phyloP scores from a whole-genome alignment of 2,797 vertebrate species.

The Arnoldichthys spilopterus region DNA sequence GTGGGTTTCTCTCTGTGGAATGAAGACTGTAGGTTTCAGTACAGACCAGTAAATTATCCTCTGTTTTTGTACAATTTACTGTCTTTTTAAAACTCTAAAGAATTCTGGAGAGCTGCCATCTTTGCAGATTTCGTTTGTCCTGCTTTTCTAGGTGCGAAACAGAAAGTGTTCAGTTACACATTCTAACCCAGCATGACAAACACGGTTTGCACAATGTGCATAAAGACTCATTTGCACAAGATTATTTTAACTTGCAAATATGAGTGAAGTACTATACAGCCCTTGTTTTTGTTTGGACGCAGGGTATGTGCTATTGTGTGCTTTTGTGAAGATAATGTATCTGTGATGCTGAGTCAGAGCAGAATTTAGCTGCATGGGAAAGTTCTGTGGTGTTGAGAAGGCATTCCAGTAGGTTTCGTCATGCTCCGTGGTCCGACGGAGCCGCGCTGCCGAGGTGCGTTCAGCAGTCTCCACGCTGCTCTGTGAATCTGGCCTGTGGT shows the following conservation, averaged over 20 bases:
- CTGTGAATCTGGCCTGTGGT: conserved; percentile 31
- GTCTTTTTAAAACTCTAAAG: not conserved
- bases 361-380: not conserved
- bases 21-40: too few relatives aligned
- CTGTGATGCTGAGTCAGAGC: conserved; percentile 2
- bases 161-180: not conserved
- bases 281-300: not conserved
- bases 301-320: not conserved
- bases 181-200: not conserved
- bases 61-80: too few relatives aligned
- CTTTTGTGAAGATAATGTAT: not conserved
- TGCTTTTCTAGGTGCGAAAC: not conserved
- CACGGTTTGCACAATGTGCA: not conserved
- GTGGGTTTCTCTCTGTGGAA: too few relatives aligned
- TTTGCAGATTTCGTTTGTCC: not conserved
- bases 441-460: conserved; percentile 1
- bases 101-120: not conserved
- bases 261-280: not conserved
- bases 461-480: conserved; percentile 4
- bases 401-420: not conserved
- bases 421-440: not conserved
- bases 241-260: conserved; percentile 45
- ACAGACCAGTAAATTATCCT: too few relatives aligned
- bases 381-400: not conserved
- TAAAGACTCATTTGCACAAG: conserved; percentile 38